Conservation (phyloP, 2,888 invertebrate genomes). For the Ptychoptera albimana region DNA sequence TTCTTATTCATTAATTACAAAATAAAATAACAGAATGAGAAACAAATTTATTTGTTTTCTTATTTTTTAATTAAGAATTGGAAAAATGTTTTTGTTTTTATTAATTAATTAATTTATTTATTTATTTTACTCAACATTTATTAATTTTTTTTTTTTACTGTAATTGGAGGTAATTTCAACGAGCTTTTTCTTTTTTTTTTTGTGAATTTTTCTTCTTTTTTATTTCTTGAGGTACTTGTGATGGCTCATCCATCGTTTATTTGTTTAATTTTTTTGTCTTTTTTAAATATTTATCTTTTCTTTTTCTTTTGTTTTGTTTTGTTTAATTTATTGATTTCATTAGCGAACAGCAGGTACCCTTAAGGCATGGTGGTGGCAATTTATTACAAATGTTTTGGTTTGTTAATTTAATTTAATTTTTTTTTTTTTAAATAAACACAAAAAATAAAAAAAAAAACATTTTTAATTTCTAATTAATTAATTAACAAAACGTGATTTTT, state of each 20-base stretch:
- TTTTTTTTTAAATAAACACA: neutral
- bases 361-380: slow-evolving; percentile 11
- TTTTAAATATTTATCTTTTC: slow-evolving; percentile 1
- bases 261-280: neutral
- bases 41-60: neutral
- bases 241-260: too few species aligned
- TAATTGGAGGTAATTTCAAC: slow-evolving; percentile 5
- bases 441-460: neutral
- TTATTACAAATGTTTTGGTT: neutral
- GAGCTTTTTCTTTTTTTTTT: slow-evolving; percentile 5
- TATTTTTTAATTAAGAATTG: neutral
- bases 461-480: neutral
- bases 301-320: too few species aligned
- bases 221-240: neutral
- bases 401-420: neutral
- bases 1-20: too few species aligned
- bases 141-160: neutral
- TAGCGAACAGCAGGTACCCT: slow-evolving; percentile 12
- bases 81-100: neutral
- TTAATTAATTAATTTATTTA: neutral
- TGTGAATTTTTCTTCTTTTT: slow-evolving; percentile 1
- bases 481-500: neutral
- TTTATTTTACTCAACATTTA: neutral
- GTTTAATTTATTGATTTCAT: slow-evolving; percentile 7
- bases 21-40: too few species aligned